Conservation (phyloP, 2,888 invertebrate genomes). For the Platynereis dumerilii region DNA sequence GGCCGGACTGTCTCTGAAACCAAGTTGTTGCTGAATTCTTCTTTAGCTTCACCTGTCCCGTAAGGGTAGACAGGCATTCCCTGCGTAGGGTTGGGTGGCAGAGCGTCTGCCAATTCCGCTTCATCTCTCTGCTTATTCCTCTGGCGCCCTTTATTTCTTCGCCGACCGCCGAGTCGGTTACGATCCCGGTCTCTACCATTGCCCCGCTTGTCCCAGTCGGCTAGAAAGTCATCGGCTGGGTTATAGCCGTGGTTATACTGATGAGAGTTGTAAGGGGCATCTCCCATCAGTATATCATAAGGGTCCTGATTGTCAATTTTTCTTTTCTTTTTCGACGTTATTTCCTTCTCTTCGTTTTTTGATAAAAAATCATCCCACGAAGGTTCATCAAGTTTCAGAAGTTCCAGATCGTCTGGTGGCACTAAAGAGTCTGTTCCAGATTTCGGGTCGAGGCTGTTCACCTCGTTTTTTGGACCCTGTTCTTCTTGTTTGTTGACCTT, state of each 20-base stretch:
- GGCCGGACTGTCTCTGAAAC: slow-evolving; percentile 13
- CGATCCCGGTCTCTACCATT: background rate
- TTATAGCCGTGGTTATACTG: background rate
- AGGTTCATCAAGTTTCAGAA: too few relatives aligned
- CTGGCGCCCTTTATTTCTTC: slow-evolving; percentile 13
- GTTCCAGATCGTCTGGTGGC: too few relatives aligned
- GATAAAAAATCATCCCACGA: too few relatives aligned
- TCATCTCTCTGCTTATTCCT: slow-evolving; percentile 14
- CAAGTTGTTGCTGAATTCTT: slow-evolving; percentile 22
- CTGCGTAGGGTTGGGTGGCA: slow-evolving; percentile 12
- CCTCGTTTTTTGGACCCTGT: too few relatives aligned
- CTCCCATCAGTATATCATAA: slow-evolving; percentile 24
- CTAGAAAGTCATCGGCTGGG: background rate
- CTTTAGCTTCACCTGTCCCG: slow-evolving; percentile 6
- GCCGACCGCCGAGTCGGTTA: slow-evolving; percentile 6
- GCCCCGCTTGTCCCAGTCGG: background rate
- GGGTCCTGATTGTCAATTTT: slow-evolving; percentile 4
- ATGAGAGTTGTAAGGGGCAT: slow-evolving; percentile 13
- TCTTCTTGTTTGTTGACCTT: too few relatives aligned
- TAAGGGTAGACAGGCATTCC: slow-evolving; percentile 11
- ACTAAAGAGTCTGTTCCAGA: too few relatives aligned
- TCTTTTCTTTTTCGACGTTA: background rate
- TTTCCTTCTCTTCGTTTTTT: too few relatives aligned
- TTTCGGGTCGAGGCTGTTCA: too few relatives aligned
- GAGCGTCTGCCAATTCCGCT: background rate